Conservation (phyloP, 2,797 vertebrate genomes). For the Lates japonicus region DNA sequence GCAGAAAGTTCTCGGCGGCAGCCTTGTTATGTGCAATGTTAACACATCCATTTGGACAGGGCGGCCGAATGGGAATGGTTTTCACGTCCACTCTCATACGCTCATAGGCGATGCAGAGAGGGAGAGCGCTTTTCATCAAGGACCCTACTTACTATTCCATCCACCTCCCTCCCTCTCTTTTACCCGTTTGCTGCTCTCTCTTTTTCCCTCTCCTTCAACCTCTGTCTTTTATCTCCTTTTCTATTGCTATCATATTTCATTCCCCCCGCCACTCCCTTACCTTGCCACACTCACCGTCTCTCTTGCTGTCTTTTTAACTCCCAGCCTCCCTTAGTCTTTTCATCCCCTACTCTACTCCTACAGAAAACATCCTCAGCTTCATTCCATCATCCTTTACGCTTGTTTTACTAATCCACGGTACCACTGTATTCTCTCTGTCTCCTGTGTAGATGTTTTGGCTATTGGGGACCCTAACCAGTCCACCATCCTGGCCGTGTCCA, state of each 20-base stretch:
- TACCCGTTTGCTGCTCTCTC: conserved; percentile 51
- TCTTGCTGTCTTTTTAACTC: conserved; percentile 50
- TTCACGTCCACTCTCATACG: conserved; percentile 71
- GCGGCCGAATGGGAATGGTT: conserved; percentile 71
- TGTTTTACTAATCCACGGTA: conserved; percentile 43
- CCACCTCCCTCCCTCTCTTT: conserved; percentile 61
- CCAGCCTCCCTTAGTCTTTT: conserved; percentile 46
- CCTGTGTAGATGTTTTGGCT: conserved; percentile 85
- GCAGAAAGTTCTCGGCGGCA: conserved; percentile 76
- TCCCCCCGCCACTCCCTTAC: conserved; percentile 46
- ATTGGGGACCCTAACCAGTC: conserved; percentile 90
- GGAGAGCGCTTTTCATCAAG: conserved; percentile 79
- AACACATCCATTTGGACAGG: conserved; percentile 83
- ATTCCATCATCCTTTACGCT: conserved; percentile 18
- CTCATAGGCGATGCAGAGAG: conserved; percentile 63
- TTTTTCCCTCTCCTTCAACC: conserved; percentile 53
- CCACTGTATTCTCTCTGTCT: conserved; percentile 20
- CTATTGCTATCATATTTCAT: conserved; percentile 68
- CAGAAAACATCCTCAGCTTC: conserved; percentile 30
- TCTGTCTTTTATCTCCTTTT: conserved; percentile 71
- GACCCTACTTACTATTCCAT: conserved; percentile 74
- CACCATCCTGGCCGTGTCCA: conserved; percentile 88
- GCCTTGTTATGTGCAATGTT: conserved; percentile 79
- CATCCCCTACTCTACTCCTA: conserved; percentile 17
- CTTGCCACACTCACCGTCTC: conserved; percentile 3